Evolutionary conservation across 2,113 vertebrate genomes (phyloP), one percentile per base, ranked within the genome.

Genomic region (Danio rerio): DNA sequence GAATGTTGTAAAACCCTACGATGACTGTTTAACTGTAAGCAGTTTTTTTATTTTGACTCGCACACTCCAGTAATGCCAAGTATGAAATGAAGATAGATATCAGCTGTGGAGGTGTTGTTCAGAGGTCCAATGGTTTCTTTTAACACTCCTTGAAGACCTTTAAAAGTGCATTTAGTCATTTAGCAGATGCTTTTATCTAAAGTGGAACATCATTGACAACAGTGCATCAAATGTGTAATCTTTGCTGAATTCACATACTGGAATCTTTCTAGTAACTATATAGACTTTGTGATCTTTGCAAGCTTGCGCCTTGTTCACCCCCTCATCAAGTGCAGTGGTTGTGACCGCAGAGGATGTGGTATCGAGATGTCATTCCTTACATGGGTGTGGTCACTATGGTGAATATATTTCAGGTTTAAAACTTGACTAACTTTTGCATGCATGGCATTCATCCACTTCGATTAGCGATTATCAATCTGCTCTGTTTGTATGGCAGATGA

Each of bases 1-100:
- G 74, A 70, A 58, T 80, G 80, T 70, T 71, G 70, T 86, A 71
- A 72, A 50, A 74, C 72, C n/a, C 21, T 68, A 55, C 65, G 63
- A 52, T 45, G 31, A 53, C 43, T 20, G 66, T 49, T 69, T 49
- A 69, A 49, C 66, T 20, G 3, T 31, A 53, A 72, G 49, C 69
- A 52, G 72, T 11, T 52, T 58, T n/a, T 74, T 75, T 58, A 75
- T 75, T 75, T 75, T 9, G 6, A 21, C 72, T 55, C 70, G 40
- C 70, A 75, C 16, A 15, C 16, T 75, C 40, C 6, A 59, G 15
- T 42, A 74, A 74, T 74, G 53, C 71, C 71, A 75, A 58, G 16
- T 45, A 47, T 59, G 16, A 59, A 42, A 59, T 59, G 40, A 58
- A 56, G 42, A 58, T 45, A 58, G 53, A 75, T 43, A 75, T 43